Conservation (phyloP, 1,140 invertebrate genomes). For the Brachystomella parvula region DNA sequence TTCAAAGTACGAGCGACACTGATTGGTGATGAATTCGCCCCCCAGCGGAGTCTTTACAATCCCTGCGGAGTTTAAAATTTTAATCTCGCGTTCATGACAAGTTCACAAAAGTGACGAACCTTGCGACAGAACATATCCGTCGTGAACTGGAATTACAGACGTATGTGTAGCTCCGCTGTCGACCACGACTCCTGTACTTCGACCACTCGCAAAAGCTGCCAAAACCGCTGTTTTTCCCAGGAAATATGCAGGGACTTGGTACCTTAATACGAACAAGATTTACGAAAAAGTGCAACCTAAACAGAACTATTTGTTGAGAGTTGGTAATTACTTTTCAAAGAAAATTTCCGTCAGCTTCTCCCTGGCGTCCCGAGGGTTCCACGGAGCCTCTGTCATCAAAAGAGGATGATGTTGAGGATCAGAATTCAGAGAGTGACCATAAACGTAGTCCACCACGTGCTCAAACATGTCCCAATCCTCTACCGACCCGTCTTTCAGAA, state of each 20-base stretch:
- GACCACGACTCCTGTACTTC: slow-evolving; percentile 81
- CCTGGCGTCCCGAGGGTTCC: slow-evolving; percentile 76
- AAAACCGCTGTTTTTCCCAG: slow-evolving; percentile 89
- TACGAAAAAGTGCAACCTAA: too few relatives aligned
- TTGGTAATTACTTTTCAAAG: slow-evolving; percentile 72
- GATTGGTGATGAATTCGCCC: slow-evolving; percentile 82
- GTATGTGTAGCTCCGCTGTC: slow-evolving; percentile 91
- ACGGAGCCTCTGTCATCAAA: slow-evolving; percentile 87
- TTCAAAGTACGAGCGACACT: slow-evolving; percentile 67
- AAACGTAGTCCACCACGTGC: slow-evolving; percentile 80
- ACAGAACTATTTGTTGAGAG: neutral
- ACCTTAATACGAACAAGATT: slow-evolving; percentile 16
- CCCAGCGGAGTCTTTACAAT: slow-evolving; percentile 85
- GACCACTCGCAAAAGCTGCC: slow-evolving; percentile 86
- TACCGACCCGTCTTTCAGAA: slow-evolving; percentile 90
- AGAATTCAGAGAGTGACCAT: slow-evolving; percentile 69
- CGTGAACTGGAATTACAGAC: slow-evolving; percentile 86
- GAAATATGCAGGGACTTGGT: slow-evolving; percentile 86
- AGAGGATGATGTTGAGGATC: slow-evolving; percentile 81
- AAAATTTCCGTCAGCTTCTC: slow-evolving; percentile 87
- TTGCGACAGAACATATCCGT: slow-evolving; percentile 82
- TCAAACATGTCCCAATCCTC: slow-evolving; percentile 97
- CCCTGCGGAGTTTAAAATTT: slow-evolving; percentile 47
- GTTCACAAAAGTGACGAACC: slow-evolving; percentile 39
- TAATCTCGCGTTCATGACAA: neutral